Evolutionary conservation across 1,140 invertebrate species (phyloP).

Genomic region (Neoseiulus cucumeris): DNA sequence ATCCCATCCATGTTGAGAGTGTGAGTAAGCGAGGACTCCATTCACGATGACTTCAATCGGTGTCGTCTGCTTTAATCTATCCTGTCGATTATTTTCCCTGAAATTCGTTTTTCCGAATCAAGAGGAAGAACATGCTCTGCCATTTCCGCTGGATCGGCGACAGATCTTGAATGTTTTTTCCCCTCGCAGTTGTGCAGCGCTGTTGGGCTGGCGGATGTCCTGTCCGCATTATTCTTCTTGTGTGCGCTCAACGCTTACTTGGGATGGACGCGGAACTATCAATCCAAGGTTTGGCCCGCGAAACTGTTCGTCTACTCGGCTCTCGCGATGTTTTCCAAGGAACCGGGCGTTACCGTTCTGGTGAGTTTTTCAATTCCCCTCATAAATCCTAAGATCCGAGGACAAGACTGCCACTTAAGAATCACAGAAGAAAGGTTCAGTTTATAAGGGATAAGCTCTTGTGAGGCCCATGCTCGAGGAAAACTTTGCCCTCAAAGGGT

Average conservation of each 20-base stretch:
- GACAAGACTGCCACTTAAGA: too few relatives aligned
- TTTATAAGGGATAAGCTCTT: too few relatives aligned
- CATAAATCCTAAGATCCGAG: too few relatives aligned
- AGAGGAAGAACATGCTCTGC: too few relatives aligned
- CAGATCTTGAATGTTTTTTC: background rate
- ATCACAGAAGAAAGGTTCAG: too few relatives aligned
- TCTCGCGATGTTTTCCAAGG: slow-evolving; percentile 69
- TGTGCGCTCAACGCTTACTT: slow-evolving; percentile 39
- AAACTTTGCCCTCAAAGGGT: too few relatives aligned
- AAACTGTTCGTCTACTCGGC: slow-evolving; percentile 32
- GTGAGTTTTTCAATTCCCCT: slow-evolving; percentile 39
- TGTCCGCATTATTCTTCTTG: slow-evolving; percentile 56
- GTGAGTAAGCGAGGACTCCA: slow-evolving; percentile 30
- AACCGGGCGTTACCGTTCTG: slow-evolving; percentile 70
- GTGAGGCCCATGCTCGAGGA: too few relatives aligned
- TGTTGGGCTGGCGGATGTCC: slow-evolving; percentile 75
- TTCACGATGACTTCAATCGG: background rate
- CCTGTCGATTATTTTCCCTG: too few relatives aligned
- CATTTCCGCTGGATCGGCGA: too few relatives aligned
- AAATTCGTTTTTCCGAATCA: too few relatives aligned
- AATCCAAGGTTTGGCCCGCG: slow-evolving; percentile 8
- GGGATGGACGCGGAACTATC: background rate
- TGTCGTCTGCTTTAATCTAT: too few relatives aligned
- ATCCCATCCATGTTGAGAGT: slow-evolving; percentile 83
- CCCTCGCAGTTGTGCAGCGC: slow-evolving; percentile 57